Conservation (phyloP, 2,888 invertebrate genomes). For the Carpatolechia fugitivella region DNA sequence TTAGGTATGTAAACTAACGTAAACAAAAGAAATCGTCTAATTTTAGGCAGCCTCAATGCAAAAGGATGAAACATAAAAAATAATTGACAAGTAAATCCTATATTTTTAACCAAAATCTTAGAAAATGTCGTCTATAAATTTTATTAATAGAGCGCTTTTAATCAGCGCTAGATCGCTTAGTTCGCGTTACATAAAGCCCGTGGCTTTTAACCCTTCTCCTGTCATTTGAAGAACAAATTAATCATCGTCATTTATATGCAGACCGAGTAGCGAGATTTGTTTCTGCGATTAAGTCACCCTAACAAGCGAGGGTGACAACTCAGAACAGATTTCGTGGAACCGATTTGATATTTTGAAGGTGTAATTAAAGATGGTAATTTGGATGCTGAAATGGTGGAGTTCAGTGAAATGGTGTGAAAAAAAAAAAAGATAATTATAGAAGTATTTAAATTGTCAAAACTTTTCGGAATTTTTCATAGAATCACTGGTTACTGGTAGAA, state of each 20-base stretch:
- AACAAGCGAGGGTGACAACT: constrained; percentile 42
- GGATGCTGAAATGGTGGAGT: neutral
- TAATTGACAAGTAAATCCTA: too few species aligned
- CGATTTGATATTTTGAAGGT: constrained; percentile 60
- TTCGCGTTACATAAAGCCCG: constrained; percentile 38
- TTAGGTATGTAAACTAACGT: too few species aligned
- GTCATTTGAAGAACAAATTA: constrained; percentile 78
- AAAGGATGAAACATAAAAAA: too few species aligned
- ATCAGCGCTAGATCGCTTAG: neutral
- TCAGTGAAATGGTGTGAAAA: neutral
- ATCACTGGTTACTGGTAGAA: too few species aligned
- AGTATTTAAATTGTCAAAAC: too few species aligned
- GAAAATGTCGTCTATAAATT: too few species aligned
- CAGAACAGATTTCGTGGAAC: constrained; percentile 63
- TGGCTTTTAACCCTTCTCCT: constrained; percentile 76
- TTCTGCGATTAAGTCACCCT: constrained; percentile 77
- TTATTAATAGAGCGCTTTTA: too few species aligned
- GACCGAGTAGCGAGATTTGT: constrained; percentile 77
- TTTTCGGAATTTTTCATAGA: too few species aligned
- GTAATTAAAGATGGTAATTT: constrained; percentile 20
- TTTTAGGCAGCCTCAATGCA: too few species aligned
- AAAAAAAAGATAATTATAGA: too few species aligned
- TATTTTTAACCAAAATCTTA: too few species aligned
- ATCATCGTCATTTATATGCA: constrained; percentile 80
- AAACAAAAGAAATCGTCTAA: too few species aligned